Base-by-base conservation (phyloP, 2,797 vertebrate genomes). In the Sebastes baramenuke region DNA sequence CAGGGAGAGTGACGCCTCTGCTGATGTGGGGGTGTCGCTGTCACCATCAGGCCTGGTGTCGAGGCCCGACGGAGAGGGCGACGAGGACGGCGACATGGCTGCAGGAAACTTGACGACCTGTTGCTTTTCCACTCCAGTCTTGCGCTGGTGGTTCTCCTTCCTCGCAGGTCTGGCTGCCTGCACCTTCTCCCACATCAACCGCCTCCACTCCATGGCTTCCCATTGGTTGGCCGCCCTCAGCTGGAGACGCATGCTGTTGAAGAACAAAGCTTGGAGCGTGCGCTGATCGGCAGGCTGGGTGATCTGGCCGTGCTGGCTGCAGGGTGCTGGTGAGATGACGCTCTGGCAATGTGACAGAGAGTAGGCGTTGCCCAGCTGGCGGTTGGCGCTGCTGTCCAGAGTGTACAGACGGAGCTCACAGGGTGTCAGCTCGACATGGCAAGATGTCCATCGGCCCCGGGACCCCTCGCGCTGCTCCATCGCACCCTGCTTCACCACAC, bases 121-220 rank as follows among this genome's bases (percentile, higher is more conserved):
- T 25, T 81, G 80, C 54, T 84, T 86, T 72, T 96, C 94, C 22
- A 84, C 90, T 65, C 93, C 85, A 0, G 49, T n/a, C 70, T 95
- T 95, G 5, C 90, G 93, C 66, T 89, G 94, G 10, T 59, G 90
- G 8, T 84, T 72, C 75, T 92, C 90, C 75, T 85, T 87, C 56
- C 96, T 93, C 24, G 82, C 29, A 0, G 97, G 95, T 73, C 93
- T 91, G 46, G 94, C 90, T 0, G 96, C 93, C 42, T 96, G 96
- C 29, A 97, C 96, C 0, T 90, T 96, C 80, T 98, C 97, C 97
- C 97, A 98, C 32, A 99, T 96, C 72, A 97, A 95, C 83, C 95
- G 95, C 1, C 96, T 96, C 98, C 98, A 99, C 84, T 99, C 97
- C 92, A 97, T 83, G 27, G 97, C 97, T 83, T 99, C 98, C 97